Evolutionary conservation across 2,113 vertebrate species (phyloP), one percentile per base, ranked within the genome.

Genomic region (Plecotus auritus): DNA sequence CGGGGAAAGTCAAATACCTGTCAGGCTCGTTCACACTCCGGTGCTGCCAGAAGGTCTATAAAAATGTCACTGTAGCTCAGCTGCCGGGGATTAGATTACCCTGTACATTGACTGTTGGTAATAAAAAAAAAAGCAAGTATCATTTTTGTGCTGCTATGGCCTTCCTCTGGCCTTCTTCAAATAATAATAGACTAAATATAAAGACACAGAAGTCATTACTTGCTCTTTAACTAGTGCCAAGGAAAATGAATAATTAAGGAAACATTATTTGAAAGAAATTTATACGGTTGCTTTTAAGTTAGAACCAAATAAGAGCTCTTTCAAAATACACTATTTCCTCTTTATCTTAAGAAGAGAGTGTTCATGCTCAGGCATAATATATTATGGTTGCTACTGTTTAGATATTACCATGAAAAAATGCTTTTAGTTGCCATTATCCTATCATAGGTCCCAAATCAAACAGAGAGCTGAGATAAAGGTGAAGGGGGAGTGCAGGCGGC

Each of bases 231-330:
- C 95, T 1, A 2, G 94, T 97, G 98, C 98, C 98, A 98, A 98
- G 96, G 96, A 98, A 98, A 98, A 98, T 98, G 98, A 98, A 98
- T 98, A 98, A 98, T 98, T 98, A 98, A 97, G 98, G 98, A 97
- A 64, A 40, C 95, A 97, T 98, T 98, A 97, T 97, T 98, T 96
- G 97, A 97, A 97, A 96, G 97, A 98, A 98, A 98, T 97, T 97
- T 97, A 98, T 96, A 96, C 94, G 91, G 96, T 98, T 97, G 97
- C 98, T 98, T 98, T 98, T 96, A 98, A 98, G 97, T 98, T 97
- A 88, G 96, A 97, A 95, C 95, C 97, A 97, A 97, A 94, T 98
- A 94, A 97, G 95, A 95, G 91, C 32, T 88, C 97, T 98, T 97
- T 93, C 95, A 97, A 98, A 98, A 98, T 97, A 98, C 91, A 98